Conservation (phyloP, 2,113 vertebrate species). For the Colossoma macropomum region DNA sequence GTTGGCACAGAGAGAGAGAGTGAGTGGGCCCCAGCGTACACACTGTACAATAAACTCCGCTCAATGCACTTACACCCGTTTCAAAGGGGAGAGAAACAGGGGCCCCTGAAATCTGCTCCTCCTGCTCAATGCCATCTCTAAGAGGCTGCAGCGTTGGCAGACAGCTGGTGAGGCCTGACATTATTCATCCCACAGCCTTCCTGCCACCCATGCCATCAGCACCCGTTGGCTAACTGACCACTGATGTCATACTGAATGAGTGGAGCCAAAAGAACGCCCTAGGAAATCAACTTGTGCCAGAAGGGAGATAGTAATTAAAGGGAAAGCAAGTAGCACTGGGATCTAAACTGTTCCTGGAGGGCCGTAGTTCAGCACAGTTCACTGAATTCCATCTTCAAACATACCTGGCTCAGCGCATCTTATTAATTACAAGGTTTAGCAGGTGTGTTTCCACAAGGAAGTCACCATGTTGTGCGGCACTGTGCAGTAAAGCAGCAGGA, state of each 20-base stretch:
- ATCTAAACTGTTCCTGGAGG: neutral
- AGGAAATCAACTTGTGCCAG: neutral
- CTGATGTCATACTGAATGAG: neutral
- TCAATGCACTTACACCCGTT: neutral
- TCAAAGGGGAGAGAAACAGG: neutral
- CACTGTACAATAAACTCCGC: slow-evolving; percentile 21
- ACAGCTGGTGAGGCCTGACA: slow-evolving; percentile 37
- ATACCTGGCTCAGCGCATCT: neutral
- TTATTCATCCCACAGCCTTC: neutral
- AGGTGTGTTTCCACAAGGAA: too few relatives aligned
- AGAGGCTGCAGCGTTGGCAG: neutral
- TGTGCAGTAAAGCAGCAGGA: too few relatives aligned
- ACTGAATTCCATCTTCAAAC: neutral
- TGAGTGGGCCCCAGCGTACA: neutral
- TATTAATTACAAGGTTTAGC: too few relatives aligned
- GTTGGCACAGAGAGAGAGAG: neutral
- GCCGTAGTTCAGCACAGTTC: neutral
- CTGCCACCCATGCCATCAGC: neutral
- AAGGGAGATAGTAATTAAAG: neutral
- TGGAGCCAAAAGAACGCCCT: neutral
- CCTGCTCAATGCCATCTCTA: slow-evolving; percentile 39
- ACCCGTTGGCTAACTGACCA: neutral
- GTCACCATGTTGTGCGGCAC: too few relatives aligned
- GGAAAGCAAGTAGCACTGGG: neutral
- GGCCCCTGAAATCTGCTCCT: slow-evolving; percentile 23